Conservation (phyloP, 2,888 invertebrate species). For the Melolontha melolontha region DNA sequence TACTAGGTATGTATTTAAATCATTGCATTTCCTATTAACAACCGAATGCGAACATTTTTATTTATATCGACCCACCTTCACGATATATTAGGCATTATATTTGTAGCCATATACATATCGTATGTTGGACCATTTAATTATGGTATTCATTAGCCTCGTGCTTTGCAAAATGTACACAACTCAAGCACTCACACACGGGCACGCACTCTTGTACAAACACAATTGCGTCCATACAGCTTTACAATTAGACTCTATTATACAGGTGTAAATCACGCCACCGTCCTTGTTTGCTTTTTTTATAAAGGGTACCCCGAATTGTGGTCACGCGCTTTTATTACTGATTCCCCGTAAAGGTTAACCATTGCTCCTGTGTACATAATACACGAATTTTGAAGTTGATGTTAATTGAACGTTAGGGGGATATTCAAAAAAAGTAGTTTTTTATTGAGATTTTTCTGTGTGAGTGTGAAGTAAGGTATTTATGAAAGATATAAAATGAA, state of each 20-base stretch:
- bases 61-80: constrained; percentile 4
- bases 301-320: not conserved
- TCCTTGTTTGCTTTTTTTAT: constrained; percentile 17
- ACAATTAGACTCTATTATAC: constrained; percentile 12
- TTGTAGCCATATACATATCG: not conserved
- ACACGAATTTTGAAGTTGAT: constrained; percentile 10
- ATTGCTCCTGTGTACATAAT: not conserved
- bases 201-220: no score
- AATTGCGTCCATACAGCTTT: no score
- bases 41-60: constrained; percentile 12
- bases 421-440: not conserved
- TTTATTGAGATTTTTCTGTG: no score
- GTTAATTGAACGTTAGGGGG: not conserved
- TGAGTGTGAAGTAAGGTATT: no score
- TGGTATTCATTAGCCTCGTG: constrained; percentile 18
- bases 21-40: constrained; percentile 1
- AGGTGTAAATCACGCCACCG: constrained; percentile 31
- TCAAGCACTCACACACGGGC: constrained; percentile 1
- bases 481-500: no score
- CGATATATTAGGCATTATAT: not conserved
- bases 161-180: constrained; percentile 4
- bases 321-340: constrained; percentile 14
- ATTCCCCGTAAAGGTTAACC: not conserved
- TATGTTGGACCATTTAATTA: constrained; percentile 24
- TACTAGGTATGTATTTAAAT: not conserved